Evolutionary conservation across 2,113 vertebrate genomes (phyloP).

Genomic region (Cephalopholis sonnerati): DNA sequence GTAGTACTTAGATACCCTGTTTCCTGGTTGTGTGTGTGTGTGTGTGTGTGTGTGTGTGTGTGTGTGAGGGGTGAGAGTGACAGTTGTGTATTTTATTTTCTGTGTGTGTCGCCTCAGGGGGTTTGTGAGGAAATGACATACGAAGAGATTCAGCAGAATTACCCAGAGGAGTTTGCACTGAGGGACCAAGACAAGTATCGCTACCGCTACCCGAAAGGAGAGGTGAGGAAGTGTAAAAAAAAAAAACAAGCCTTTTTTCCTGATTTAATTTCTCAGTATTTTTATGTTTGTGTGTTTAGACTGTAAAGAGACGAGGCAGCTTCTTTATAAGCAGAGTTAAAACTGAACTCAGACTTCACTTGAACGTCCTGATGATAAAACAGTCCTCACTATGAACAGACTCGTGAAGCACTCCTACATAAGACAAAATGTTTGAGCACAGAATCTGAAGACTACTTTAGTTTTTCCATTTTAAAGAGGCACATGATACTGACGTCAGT

Average conservation of each 20-base stretch:
- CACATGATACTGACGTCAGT: not conserved
- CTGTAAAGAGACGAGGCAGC: not conserved
- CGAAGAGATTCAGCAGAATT: conserved; percentile 91
- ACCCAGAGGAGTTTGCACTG: conserved; percentile 92
- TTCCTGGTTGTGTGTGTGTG: not conserved
- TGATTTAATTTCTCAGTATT: not conserved
- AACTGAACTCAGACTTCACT: too few relatives aligned
- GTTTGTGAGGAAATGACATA: conserved; percentile 96
- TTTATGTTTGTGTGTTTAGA: not conserved
- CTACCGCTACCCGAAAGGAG: conserved; percentile 94
- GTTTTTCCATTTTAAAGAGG: too few relatives aligned
- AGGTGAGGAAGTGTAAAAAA: conserved; percentile 81
- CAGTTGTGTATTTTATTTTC: not conserved
- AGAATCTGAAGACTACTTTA: not conserved
- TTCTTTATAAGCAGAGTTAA: too few relatives aligned
- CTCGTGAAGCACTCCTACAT: not conserved
- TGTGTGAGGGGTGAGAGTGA: not conserved
- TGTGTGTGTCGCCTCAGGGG: conserved; percentile 81
- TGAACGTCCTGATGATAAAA: too few relatives aligned
- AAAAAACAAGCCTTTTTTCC: not conserved
- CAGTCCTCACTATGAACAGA: too few relatives aligned
- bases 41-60: not conserved
- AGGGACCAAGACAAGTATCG: conserved; percentile 95
- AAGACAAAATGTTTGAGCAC: not conserved
- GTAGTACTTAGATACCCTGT: not conserved